A percentile compares a stretch with the other conserved stretches of the same genome.
phyloP scores from a whole-genome alignment of 1,140 invertebrate species.

The Drosophila lini region DNA sequence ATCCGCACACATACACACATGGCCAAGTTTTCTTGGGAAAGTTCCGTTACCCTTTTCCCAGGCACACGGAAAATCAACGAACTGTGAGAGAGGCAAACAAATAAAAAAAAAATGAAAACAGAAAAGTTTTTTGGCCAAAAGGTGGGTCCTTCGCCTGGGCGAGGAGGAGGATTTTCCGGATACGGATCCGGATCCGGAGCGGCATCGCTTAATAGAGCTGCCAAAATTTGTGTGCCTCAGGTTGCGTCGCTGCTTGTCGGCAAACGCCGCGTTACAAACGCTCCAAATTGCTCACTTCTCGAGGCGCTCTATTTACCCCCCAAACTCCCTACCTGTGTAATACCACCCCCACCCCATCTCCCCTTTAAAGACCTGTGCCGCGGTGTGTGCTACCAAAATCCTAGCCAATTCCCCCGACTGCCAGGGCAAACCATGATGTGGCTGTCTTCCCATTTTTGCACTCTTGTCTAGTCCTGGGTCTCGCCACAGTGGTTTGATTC shows the following conservation, averaged over 20 bases:
- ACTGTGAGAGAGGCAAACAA: constrained; percentile 46
- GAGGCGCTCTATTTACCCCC: constrained; percentile 12
- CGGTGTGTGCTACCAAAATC: constrained; percentile 33
- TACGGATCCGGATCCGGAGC: constrained; percentile 37
- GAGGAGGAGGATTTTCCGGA: constrained; percentile 28
- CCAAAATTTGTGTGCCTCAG: constrained; percentile 71
- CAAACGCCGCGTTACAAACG: constrained; percentile 67
- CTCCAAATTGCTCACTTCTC: constrained; percentile 64
- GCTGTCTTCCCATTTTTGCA: constrained; percentile 33
- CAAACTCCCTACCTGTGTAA: not conserved
- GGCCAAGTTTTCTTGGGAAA: constrained; percentile 69
- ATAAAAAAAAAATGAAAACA: not conserved
- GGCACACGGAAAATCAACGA: constrained; percentile 23
- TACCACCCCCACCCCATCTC: not conserved
- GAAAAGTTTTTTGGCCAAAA: constrained; percentile 30
- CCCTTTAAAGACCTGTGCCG: constrained; percentile 17
- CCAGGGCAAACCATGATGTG: constrained; percentile 55
- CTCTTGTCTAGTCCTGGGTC: constrained; percentile 40
- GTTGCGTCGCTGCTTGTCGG: constrained; percentile 63
- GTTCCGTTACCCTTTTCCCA: constrained; percentile 36
- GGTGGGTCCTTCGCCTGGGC: constrained; percentile 5
- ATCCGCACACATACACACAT: constrained; percentile 56
- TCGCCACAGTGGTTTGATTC: constrained; percentile 27
- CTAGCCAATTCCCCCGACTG: constrained; percentile 71
- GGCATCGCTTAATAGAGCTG: constrained; percentile 78